Percentiles rank a stretch among this genome's conserved stretches.
Conservation (phyloP, 2,888 invertebrate species). For the Philereme vetulata region DNA sequence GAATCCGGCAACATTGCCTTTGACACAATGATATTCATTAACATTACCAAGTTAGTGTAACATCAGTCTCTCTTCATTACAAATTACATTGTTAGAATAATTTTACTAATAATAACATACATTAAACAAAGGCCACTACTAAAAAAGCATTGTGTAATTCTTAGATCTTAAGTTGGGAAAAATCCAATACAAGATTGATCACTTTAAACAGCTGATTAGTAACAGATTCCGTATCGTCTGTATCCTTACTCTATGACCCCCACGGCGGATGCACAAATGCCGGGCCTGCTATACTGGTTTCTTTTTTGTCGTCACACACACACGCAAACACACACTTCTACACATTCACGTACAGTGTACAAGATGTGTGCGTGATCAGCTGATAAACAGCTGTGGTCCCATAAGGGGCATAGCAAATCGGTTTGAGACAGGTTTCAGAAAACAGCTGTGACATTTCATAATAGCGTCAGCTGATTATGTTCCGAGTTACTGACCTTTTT, state of each 20-base stretch:
- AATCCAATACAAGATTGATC: no score
- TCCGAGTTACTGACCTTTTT: neutral
- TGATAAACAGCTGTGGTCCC: slow-evolving; percentile 67
- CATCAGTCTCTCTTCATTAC: no score
- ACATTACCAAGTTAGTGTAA: no score
- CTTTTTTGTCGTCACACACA: slow-evolving; percentile 59
- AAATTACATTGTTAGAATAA: no score
- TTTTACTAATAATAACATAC: no score
- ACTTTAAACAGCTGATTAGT: neutral
- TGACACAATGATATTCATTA: no score
- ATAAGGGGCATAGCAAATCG: slow-evolving; percentile 55
- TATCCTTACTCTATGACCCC: slow-evolving; percentile 34
- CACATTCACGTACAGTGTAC: neutral
- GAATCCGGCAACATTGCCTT: no score
- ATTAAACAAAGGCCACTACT: no score
- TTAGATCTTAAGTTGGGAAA: no score
- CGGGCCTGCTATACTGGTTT: slow-evolving; percentile 65
- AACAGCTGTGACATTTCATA: slow-evolving; percentile 29
- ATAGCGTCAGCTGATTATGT: slow-evolving; percentile 16
- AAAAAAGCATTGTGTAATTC: no score
- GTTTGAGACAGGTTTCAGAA: slow-evolving; percentile 39
- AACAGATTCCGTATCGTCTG: slow-evolving; percentile 29
- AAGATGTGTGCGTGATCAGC: slow-evolving; percentile 66
- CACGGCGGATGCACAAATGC: slow-evolving; percentile 65
- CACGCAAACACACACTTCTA: slow-evolving; percentile 25